phyloP scores from a whole-genome alignment of 2,888 invertebrate species.

The Helicoverpa assulta region DNA sequence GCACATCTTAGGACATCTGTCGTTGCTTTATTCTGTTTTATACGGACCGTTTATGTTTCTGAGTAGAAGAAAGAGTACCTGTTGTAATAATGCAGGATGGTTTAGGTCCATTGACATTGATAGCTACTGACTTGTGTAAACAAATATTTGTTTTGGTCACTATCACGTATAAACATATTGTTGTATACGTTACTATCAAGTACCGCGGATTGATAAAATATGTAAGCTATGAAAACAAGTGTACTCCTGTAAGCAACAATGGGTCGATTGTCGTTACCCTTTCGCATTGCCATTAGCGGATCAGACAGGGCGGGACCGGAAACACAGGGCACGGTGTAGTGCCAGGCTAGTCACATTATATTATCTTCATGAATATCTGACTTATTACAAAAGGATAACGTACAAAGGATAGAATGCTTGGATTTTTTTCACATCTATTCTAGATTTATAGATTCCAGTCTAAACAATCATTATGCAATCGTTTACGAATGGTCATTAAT shows the following conservation, averaged over 20 bases:
- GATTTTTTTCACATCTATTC: background rate
- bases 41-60: background rate
- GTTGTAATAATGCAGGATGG: background rate
- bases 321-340: conserved; percentile 66
- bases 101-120: conserved; percentile 1
- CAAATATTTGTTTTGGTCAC: conserved; percentile 13
- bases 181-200: conserved; percentile 8
- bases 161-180: conserved; percentile 5
- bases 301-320: conserved; percentile 81
- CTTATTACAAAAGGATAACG: conserved; percentile 4
- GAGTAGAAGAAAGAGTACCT: background rate
- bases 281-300: conserved; percentile 70
- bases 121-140: background rate
- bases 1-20: background rate
- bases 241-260: conserved; percentile 52
- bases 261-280: conserved; percentile 68
- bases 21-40: background rate
- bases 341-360: conserved; percentile 39
- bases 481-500: background rate
- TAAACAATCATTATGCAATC: background rate
- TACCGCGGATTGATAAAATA: conserved; percentile 5
- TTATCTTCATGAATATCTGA: conserved; percentile 19
- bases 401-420: conserved; percentile 10
- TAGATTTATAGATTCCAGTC: too few relatives aligned
- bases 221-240: conserved; percentile 21